A percentile compares a stretch with the other conserved stretches of the same genome.
Conservation (phyloP, 2,888 invertebrate species). For the Linyphia triangularis region DNA sequence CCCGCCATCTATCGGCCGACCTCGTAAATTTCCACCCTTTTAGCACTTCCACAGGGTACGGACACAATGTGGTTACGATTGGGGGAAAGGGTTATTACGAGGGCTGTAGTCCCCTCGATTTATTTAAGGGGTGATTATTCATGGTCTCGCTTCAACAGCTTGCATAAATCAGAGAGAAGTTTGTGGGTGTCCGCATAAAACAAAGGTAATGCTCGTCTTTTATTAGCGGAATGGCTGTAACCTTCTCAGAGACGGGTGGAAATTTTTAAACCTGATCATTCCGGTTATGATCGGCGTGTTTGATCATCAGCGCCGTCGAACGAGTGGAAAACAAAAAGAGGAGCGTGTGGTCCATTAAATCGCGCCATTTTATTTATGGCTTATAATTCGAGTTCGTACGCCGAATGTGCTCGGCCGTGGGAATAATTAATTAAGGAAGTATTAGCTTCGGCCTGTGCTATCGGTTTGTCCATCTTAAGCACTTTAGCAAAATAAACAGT, state of each 20-base stretch:
- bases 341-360: slow-evolving; percentile 29
- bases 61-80: slow-evolving; percentile 58
- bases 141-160: slow-evolving; percentile 73
- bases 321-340: slow-evolving; percentile 10
- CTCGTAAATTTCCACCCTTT: slow-evolving; percentile 65
- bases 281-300: slow-evolving; percentile 37
- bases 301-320: background rate
- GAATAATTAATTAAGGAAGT: slow-evolving; percentile 36
- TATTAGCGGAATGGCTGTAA: slow-evolving; percentile 66
- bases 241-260: slow-evolving; percentile 24
- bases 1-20: slow-evolving; percentile 56
- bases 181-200: slow-evolving; percentile 73
- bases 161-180: slow-evolving; percentile 73
- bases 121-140: slow-evolving; percentile 67
- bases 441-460: background rate
- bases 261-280: slow-evolving; percentile 70
- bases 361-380: slow-evolving; percentile 50
- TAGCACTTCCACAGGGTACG: slow-evolving; percentile 41
- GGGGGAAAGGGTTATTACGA: slow-evolving; percentile 57
- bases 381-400: slow-evolving; percentile 8
- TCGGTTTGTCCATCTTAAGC: slow-evolving; percentile 8
- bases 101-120: slow-evolving; percentile 12
- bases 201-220: slow-evolving; percentile 72
- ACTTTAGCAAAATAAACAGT: slow-evolving; percentile 42
- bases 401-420: background rate